Evolutionary conservation across 1,140 invertebrate species (phyloP), one percentile per base, ranked within the genome.

Genomic region (Bombus superbus): DNA sequence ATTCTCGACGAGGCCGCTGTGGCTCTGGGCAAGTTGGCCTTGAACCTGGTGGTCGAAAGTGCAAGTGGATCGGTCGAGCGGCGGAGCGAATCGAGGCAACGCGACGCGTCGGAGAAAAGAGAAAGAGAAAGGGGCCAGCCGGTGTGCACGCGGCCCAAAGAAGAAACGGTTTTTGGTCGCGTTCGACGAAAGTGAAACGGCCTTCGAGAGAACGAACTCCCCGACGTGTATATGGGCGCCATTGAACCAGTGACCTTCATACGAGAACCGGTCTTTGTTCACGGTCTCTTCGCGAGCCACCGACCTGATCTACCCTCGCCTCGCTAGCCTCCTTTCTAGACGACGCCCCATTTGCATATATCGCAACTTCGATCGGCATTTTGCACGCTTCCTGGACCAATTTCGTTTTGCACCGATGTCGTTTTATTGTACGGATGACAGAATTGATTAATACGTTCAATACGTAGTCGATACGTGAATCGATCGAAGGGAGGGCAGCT

Each of bases 221-320:
- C n/a, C 85, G n/a, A 44, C 78, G 77, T 71, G 82, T 83, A 90
- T 80, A 90, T 83, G 85, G 86, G 87, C 91, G 90, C 92, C 89
- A 88, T 93, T 95, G 94, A 94, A 95, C 94, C 91, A 95, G 93
- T 95, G 93, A 95, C 94, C 94, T 95, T 95, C 94, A 95, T 94
- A 94, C 89, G 88, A 90, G 88, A 95, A 95, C 94, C 94, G 94
- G 94, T 95, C 93, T 92, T 89, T 90, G 90, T 93, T 93, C 92
- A 78, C 87, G 91, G 90, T 91, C 92, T 91, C 92, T 89, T 92
- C 87, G 85, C 75, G 76, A 89, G 87, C 87, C 87, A 92, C 85
- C 89, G 92, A 90, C 92, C 89, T 88, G 93, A 87, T 88, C 88
- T 87, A 88, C 89, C 89, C 85, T 91, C 47, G 83, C 81, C 87